Percentiles rank a stretch among this genome's conserved stretches.
Evolutionary conservation across 2,113 vertebrate species (phyloP).

Genomic region (Theristicus caerulescens): DNA sequence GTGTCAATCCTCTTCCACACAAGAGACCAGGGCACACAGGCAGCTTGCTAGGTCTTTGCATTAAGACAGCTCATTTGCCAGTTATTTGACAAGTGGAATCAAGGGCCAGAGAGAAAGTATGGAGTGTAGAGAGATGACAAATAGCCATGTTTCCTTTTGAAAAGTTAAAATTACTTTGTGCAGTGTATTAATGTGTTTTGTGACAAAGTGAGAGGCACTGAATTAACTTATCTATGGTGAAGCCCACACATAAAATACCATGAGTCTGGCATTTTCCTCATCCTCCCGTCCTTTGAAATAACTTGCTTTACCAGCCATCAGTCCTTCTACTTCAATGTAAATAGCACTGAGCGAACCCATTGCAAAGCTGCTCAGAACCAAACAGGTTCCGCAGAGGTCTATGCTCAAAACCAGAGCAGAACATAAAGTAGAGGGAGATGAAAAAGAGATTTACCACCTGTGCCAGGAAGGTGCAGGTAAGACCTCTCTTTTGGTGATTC

Average conservation of each 20-base stretch:
- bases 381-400: accelerated
- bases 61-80: neutral
- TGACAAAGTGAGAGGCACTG: neutral
- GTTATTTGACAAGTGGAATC: neutral
- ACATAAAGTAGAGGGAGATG: neutral
- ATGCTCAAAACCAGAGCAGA: neutral
- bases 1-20: neutral
- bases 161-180: neutral
- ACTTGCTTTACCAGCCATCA: neutral
- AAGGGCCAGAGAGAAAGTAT: neutral
- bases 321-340: neutral
- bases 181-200: neutral
- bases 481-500: neutral
- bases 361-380: neutral
- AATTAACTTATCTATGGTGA: neutral
- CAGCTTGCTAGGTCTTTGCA: neutral
- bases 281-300: neutral
- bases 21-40: neutral
- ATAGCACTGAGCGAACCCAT: neutral
- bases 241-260: neutral
- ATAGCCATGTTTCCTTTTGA: neutral
- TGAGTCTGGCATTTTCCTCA: neutral
- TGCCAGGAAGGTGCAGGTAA: neutral
- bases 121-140: neutral
- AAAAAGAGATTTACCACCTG: neutral